These are phyloP conservation scores for Mesodorylaimus sp. DNA, from an alignment of 2,888 invertebrate species.

Conservation along the genomic window DNA sequence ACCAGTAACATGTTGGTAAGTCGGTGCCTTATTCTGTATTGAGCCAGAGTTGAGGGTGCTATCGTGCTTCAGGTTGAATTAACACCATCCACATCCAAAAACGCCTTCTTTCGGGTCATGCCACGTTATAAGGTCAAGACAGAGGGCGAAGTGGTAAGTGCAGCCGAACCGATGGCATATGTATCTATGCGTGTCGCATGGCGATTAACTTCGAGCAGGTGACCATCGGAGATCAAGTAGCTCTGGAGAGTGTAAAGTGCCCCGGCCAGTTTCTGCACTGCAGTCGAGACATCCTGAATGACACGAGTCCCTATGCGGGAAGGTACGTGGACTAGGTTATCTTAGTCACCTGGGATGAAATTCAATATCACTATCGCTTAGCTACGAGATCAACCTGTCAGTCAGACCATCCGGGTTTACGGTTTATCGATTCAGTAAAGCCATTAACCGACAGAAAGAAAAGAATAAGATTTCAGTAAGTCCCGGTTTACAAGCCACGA, in stretches of 20 bases:
- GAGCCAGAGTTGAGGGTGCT: neutral
- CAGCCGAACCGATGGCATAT: no score
- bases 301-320: conserved; percentile 21
- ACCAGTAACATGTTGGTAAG: conserved; percentile 31
- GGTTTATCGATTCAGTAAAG: conserved; percentile 12
- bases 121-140: conserved; percentile 33
- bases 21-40: neutral
- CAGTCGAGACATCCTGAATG: conserved; percentile 17
- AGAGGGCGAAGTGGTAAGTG: conserved; percentile 32
- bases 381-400: conserved; percentile 29
- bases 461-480: no score
- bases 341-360: conserved; percentile 1
- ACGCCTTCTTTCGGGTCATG: conserved; percentile 30
- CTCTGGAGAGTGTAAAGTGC: conserved; percentile 30
- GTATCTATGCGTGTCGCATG: no score
- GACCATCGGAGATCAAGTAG: conserved; percentile 30
- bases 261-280: conserved; percentile 30
- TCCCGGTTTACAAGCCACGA: no score
- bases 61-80: conserved; percentile 23
- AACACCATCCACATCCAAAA: conserved; percentile 29
- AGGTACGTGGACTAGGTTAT: conserved; percentile 17
- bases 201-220: conserved; percentile 17
- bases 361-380: conserved; percentile 1
- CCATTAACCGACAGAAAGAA: neutral
- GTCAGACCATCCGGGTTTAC: conserved; percentile 31